Evolutionary conservation across 2,113 vertebrate genomes (phyloP).

Genomic region (Dromiciops gliroides): DNA sequence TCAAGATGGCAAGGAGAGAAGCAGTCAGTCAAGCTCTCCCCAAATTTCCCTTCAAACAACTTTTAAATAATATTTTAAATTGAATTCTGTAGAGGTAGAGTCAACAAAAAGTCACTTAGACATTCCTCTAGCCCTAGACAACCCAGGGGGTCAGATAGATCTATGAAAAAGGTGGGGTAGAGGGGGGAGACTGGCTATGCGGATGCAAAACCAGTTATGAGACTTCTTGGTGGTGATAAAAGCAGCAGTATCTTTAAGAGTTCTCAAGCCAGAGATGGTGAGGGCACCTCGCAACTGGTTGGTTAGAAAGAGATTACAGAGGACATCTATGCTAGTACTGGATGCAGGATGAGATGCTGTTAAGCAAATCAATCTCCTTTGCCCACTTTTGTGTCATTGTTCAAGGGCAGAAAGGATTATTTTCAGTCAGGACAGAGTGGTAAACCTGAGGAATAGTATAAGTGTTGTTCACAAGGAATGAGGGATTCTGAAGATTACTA

Average conservation of each 20-base stretch:
- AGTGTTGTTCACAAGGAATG: background rate
- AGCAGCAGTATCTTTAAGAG: background rate
- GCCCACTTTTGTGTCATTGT: background rate
- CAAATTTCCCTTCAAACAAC: background rate
- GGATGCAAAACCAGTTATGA: background rate
- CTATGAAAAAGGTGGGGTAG: background rate
- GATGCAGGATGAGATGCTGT: background rate
- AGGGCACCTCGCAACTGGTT: background rate
- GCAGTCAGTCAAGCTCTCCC: background rate
- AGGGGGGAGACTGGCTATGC: background rate
- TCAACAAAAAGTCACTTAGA: background rate
- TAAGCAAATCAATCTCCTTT: background rate
- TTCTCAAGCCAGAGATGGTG: background rate
- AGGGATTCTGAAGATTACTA: background rate
- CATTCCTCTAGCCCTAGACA: background rate
- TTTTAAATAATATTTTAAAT: background rate
- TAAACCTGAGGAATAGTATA: background rate
- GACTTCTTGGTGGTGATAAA: background rate
- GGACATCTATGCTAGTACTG: background rate
- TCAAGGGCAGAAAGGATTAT: background rate
- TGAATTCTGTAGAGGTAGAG: background rate
- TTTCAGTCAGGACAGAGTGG: background rate
- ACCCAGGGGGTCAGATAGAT: background rate
- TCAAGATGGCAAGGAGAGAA: background rate
- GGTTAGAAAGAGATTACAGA: background rate